Percentiles rank a stretch among this genome's conserved stretches.
Conservation (phyloP, 2,888 invertebrate genomes). For the Eristalis tenax region DNA sequence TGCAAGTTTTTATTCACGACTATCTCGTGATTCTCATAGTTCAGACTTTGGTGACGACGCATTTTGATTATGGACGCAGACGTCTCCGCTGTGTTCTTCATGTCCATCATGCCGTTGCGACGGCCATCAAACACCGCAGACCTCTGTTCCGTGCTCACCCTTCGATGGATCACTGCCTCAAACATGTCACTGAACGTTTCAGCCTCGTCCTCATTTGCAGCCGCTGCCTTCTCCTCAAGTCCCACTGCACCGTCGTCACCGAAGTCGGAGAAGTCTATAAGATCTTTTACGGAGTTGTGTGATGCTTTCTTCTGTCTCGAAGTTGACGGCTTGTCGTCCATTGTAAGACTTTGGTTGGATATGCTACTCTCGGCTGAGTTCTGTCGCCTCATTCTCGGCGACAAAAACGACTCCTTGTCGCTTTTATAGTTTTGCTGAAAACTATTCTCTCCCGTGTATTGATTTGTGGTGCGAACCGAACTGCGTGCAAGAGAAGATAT, state of each 20-base stretch:
- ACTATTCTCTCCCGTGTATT: conserved; percentile 78
- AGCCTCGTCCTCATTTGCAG: conserved; percentile 47
- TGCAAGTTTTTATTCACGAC: conserved; percentile 75
- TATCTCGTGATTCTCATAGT: conserved; percentile 81
- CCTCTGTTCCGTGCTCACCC: conserved; percentile 78
- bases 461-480: conserved; percentile 80
- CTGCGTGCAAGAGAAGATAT: conserved; percentile 80
- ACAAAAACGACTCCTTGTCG: conserved; percentile 77
- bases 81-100: conserved; percentile 70
- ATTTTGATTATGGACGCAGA: conserved; percentile 57
- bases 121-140: conserved; percentile 79
- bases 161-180: conserved; percentile 78
- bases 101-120: conserved; percentile 80
- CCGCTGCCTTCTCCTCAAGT: conserved; percentile 45
- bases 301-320: conserved; percentile 47
- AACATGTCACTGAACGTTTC: conserved; percentile 72
- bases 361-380: conserved; percentile 81
- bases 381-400: conserved; percentile 79
- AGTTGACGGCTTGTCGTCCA: conserved; percentile 76
- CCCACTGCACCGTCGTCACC: conserved; percentile 75
- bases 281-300: conserved; percentile 74
- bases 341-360: conserved; percentile 80
- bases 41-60: conserved; percentile 79
- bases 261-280: conserved; percentile 80
- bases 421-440: conserved; percentile 81